Base-by-base conservation (phyloP, 2,113 vertebrate genomes). In the Eubucco bourcierii region DNA sequence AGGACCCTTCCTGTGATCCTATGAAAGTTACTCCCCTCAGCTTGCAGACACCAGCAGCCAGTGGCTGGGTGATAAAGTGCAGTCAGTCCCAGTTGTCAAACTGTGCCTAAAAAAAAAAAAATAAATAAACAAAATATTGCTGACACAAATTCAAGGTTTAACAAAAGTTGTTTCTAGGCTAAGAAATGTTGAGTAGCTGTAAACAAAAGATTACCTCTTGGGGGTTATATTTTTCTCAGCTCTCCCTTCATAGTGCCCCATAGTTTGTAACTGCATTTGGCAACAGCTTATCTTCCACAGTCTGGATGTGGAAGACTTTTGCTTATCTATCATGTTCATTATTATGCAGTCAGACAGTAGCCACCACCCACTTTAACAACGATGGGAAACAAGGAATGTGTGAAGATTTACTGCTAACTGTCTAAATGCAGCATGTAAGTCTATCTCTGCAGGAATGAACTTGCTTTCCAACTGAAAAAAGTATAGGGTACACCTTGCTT, bases 281-380 rank as follows among this genome's bases (percentile, higher is more conserved):
- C 67, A 95, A 84, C 80, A 91, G 37, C 53, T 83, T 95, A 78
- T 78, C 66, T 91, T 88, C 59, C 25, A 21, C 53, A 70, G 34
- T 24, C 47, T 55, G 66, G 74, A 86, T 37, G n/a, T 65, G 34
- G 70, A 87, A 81, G 55, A 70, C n/a, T 80, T 87, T 80, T 78
- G 21, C 39, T 80, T 56, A 61, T 87, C 64, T 75, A 41, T 34
- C 6, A 1, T 31, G 8, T 79, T 81, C 24, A 10, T 85, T 81
- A 65, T 65, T 50, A 70, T 28, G 44, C 34, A 60, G 89, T 82
- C 75, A 89, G 59, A 82, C 72, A 70, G 75, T 61, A 82, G 59
- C 28, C 64, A 79, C 59, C 50, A 61, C 31, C 55, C 12, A 3
- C 60, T 46, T 34, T 31, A 90, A 88, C 18, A 68, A 39, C 6